These are phyloP conservation scores for Mellilla xanthometata DNA, from an alignment of 2,888 invertebrate species.

Conservation along the genomic window DNA sequence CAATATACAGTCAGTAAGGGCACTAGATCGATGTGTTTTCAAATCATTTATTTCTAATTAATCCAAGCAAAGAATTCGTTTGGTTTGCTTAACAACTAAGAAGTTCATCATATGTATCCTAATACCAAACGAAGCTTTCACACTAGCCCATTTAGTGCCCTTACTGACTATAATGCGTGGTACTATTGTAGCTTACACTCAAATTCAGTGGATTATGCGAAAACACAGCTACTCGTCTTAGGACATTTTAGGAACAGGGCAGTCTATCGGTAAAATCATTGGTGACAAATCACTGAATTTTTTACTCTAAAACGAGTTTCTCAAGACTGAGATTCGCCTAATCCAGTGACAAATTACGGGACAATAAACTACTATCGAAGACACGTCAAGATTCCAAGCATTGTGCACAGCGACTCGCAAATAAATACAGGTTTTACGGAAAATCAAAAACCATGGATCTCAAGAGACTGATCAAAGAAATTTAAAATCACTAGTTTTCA, in stretches of 20 bases:
- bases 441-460: conserved; percentile 16
- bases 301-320: conserved; percentile 52
- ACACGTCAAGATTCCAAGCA: conserved; percentile 55
- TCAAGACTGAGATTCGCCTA: conserved; percentile 59
- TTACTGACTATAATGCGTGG: conserved; percentile 13
- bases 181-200: conserved; percentile 32
- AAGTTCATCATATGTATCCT: too few species aligned
- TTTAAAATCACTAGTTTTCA: conserved; percentile 1
- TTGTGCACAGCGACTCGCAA: conserved; percentile 16
- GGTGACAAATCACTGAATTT: conserved; percentile 79
- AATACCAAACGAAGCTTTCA: background rate
- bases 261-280: conserved; percentile 75
- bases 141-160: background rate
- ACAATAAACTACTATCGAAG: conserved; percentile 67
- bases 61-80: too few species aligned
- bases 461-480: conserved; percentile 2
- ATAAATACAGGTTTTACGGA: conserved; percentile 28
- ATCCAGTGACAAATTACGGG: conserved; percentile 59
- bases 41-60: too few species aligned
- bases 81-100: too few species aligned
- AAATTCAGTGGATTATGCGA: conserved; percentile 69
- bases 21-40: background rate
- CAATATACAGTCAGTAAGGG: conserved; percentile 12
- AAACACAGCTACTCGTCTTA: conserved; percentile 54
- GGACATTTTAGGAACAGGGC: conserved; percentile 72